A percentile compares a stretch with the other conserved stretches of the same genome.
These are phyloP conservation scores for Esox niger DNA, from an alignment of 2,113 vertebrate genomes.

Conservation along the genomic window DNA sequence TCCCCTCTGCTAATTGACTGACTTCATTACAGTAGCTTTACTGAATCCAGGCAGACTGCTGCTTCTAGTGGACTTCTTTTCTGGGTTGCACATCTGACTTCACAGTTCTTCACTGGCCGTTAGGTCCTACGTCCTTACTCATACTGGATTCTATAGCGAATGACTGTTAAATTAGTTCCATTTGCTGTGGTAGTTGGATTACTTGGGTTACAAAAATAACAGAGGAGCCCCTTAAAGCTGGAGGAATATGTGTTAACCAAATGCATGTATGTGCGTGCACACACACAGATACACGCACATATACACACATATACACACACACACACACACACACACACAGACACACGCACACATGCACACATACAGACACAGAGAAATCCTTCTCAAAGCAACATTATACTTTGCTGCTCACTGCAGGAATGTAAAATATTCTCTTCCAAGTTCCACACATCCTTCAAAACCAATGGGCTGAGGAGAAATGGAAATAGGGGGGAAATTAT, in stretches of 20 bases:
- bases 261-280: background rate
- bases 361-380: background rate
- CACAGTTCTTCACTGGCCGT: background rate
- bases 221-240: slow-evolving; percentile 23
- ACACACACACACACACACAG: slow-evolving; percentile 4
- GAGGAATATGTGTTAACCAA: slow-evolving; percentile 19
- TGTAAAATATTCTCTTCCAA: slow-evolving; percentile 48
- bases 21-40: background rate
- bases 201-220: slow-evolving; percentile 48
- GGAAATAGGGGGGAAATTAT: slow-evolving; percentile 4
- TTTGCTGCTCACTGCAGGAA: slow-evolving; percentile 34
- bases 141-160: slow-evolving; percentile 30
- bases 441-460: slow-evolving; percentile 35
- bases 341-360: background rate
- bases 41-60: background rate
- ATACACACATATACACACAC: slow-evolving; percentile 1
- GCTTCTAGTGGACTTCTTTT: background rate
- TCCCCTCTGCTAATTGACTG: background rate
- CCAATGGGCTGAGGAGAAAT: slow-evolving; percentile 32
- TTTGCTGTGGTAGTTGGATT: slow-evolving; percentile 33
- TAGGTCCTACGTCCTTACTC: background rate
- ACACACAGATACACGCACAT: background rate
- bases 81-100: background rate
- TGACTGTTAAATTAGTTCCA: slow-evolving; percentile 53
- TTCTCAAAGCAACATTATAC: slow-evolving; percentile 32